Evolutionary conservation across 2,888 invertebrate genomes (phyloP), one percentile per base, ranked within the genome.

Genomic region (Polymixis lichenea): DNA sequence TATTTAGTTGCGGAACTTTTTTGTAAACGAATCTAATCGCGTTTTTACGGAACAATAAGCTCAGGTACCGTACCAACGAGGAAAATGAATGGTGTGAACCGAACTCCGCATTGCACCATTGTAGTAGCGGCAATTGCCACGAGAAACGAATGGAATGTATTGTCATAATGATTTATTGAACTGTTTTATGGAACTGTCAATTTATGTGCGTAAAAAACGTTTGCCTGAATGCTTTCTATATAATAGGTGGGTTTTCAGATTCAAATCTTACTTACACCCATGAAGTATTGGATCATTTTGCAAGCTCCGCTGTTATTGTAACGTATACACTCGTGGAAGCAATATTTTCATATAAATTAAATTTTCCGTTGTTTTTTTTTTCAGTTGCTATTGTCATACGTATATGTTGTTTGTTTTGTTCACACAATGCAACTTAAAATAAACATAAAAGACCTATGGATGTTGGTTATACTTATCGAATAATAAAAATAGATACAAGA

Each of bases 31-130:
- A 68, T 68, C 66, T 46, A 67, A 77, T 66, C 28, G 32, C 71
- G 76, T 78, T 78, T 84, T 70, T 71, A 55, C 38, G 13, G 60
- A 85, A 80, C 25, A 72, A 70, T 77, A 82, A 77, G 25, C 66
- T 60, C 64, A 65, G 72, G 56, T 72, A 77, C 2, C 38, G 25
- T 46, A 77, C 25, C 15, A 61, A 77, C 56, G 73, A 64, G 77
- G 66, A 65, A 76, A 78, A 86, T 83, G 66, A 82, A 87, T 81
- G 64, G 78, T 70, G 71, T 64, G 78, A 72, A 56, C 69, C 53
- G 67, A 82, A 79, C 78, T 83, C 88, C 79, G 88, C 88, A 88
- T 69, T 88, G 88, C 88, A 88, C 78, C 86, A 85, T 67, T 81
- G 80, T 87, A 86, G 79, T 84, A 73, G 49, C 51, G 78, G 75